A percentile compares a stretch with the other conserved stretches of the same genome.
These are phyloP conservation scores for Poeciliopsis turrubarensis DNA, from an alignment of 2,113 vertebrate species.

Conservation along the genomic window DNA sequence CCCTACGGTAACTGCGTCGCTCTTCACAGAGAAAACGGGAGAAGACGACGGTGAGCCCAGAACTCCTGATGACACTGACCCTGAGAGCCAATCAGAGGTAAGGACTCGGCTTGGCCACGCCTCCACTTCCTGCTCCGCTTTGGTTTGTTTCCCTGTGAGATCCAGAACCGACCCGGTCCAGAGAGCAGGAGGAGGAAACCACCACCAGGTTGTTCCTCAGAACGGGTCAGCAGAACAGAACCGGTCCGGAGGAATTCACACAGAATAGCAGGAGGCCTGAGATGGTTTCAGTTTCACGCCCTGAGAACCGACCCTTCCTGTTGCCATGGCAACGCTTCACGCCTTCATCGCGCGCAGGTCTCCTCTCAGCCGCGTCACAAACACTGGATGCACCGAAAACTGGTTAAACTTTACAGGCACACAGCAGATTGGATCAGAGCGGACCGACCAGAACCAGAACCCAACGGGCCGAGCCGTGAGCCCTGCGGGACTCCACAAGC, in stretches of 20 bases:
- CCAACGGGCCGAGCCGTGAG: constrained; percentile 21
- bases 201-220: constrained; percentile 63
- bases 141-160: constrained; percentile 25
- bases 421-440: constrained; percentile 5
- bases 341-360: constrained; percentile 5
- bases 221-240: constrained; percentile 86
- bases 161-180: not conserved
- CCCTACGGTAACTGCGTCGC: constrained; percentile 79
- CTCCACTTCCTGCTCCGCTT: constrained; percentile 14
- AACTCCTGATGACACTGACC: constrained; percentile 10
- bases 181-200: too few species aligned
- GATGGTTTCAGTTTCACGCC: constrained; percentile 70
- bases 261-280: constrained; percentile 68
- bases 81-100: constrained; percentile 34
- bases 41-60: constrained; percentile 82
- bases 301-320: constrained; percentile 76
- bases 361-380: not conserved
- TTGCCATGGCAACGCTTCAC: constrained; percentile 60
- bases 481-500: constrained; percentile 35
- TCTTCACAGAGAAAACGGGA: constrained; percentile 96
- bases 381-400: constrained; percentile 35
- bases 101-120: not conserved
- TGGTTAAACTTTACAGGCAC: constrained; percentile 16
- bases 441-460: constrained; percentile 45
- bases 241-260: constrained; percentile 79